Conservation (phyloP, 35 echinoderm and acorn worm genomes). For the Strongylocentrotus purpuratus region DNA sequence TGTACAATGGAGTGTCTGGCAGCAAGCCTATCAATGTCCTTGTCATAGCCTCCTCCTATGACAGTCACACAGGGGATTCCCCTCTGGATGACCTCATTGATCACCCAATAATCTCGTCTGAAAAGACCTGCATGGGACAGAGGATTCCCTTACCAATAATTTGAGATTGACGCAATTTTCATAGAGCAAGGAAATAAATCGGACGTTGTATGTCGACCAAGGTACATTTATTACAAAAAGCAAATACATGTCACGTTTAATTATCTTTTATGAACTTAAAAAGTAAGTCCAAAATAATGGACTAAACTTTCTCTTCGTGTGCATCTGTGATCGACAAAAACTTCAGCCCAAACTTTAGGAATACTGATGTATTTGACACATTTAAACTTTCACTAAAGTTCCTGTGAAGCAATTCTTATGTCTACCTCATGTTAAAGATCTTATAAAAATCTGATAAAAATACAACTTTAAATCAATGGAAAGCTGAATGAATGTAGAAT, state of each 20-base stretch:
- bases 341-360: background rate
- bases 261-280: background rate
- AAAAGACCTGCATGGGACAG: constrained; percentile 62
- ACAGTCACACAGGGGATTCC: constrained; percentile 82
- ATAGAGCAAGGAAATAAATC: background rate
- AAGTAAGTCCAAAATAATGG: background rate
- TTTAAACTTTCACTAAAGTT: too few species aligned
- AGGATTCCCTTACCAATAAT: background rate
- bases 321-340: background rate
- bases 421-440: too few species aligned
- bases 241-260: too few species aligned
- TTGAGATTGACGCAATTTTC: background rate
- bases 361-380: too few species aligned
- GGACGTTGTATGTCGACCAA: background rate
- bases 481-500: too few species aligned
- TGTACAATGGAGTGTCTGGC: constrained; percentile 78
- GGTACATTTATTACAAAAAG: too few species aligned
- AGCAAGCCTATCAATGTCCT: constrained; percentile 68
- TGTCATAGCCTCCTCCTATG: constrained; percentile 75
- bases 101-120: constrained; percentile 79
- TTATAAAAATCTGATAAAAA: too few species aligned
- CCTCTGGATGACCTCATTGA: constrained; percentile 51
- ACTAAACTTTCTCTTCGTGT: background rate
- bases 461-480: too few species aligned
- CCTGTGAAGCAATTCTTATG: too few species aligned